Base-by-base conservation (phyloP, 2,797 vertebrate genomes). In the Okamejei kenojei region DNA sequence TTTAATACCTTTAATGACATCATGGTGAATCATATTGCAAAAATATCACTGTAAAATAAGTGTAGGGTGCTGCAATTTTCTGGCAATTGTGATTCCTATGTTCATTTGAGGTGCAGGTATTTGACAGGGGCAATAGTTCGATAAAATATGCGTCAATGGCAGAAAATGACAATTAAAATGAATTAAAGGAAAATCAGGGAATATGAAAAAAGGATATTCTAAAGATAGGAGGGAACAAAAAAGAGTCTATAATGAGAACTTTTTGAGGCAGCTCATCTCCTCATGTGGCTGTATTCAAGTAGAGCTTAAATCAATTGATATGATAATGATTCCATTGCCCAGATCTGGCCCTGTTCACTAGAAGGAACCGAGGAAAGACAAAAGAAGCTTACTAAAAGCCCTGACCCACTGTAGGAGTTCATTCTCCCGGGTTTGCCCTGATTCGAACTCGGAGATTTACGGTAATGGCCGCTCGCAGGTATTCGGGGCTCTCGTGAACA, bases 161-260 rank as follows among this genome's bases (percentile, higher is more conserved):
- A 58, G 73, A 73, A 90, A 4, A 71, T 90, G 32, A 91, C 38
- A 91, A 91, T 38, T 73, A 90, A 90, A 90, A 90, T 65, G 61
- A 35, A 7, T 68, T 32, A 32, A n/a, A 21, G 19, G 13, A n/a
- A 88, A 88, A 68, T 91, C 61, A 91, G 21, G 65, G 68, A 91
- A 74, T 91, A 45, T 21, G 17, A 63, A 86, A 32, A 65, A 32
- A 0, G 63, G 82, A 17, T 29, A 68, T 88, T 68, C 65, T 65
- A 35, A 63, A 17, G n/a, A 8, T 65, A 88, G 84, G 15, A 21
- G 63, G 4, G 29, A 65, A n/a, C 84, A 32, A 65, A 0, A 58
- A 61, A 54, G 11, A 13, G 58, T 7, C 26, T 32, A 15, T 63
- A 86, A 63, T n/a, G 29, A 13, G 7, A n/a, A 68, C 7, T 35